Percentiles rank a stretch among this genome's conserved stretches.
Evolutionary conservation across 2,888 invertebrate species (phyloP).

Genomic region (Glomeris marginata): DNA sequence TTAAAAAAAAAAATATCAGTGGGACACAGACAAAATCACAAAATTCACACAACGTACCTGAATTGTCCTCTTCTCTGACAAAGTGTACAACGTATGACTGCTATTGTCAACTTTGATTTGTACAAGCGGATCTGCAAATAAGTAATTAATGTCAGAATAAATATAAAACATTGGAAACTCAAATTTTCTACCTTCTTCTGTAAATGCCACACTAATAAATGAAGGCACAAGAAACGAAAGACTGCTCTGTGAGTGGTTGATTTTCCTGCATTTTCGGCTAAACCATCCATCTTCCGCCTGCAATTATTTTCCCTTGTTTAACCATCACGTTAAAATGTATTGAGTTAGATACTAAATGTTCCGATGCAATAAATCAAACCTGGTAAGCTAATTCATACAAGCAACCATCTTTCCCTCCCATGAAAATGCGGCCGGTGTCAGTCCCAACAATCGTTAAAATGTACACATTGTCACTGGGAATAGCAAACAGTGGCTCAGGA

Average conservation of each 20-base stretch:
- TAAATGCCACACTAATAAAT: constrained; percentile 60
- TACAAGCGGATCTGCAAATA: constrained; percentile 54
- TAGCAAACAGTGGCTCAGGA: constrained; percentile 83
- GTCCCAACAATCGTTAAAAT: constrained; percentile 71
- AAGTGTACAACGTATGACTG: constrained; percentile 71
- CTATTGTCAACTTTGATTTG: constrained; percentile 77
- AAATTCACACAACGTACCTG: constrained; percentile 37
- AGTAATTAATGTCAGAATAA: constrained; percentile 10
- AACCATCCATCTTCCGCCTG: constrained; percentile 60
- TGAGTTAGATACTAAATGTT: background rate
- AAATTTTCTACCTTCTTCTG: constrained; percentile 45
- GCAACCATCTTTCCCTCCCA: constrained; percentile 87
- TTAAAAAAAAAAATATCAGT: too few relatives aligned
- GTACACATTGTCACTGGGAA: constrained; percentile 76
- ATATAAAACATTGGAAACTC: too few relatives aligned
- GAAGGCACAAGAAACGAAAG: constrained; percentile 78
- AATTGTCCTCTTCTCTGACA: constrained; percentile 68
- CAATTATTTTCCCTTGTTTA: constrained; percentile 19
- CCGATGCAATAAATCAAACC: constrained; percentile 35
- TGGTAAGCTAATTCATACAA: constrained; percentile 91
- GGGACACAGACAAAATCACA: background rate
- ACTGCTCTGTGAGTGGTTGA: constrained; percentile 80
- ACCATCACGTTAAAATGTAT: background rate
- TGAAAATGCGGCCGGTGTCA: constrained; percentile 72
- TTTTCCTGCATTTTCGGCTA: constrained; percentile 82